Evolutionary conservation across 2,888 invertebrate species (phyloP), one percentile per base, ranked within the genome.

Genomic region (Drosophila recens): DNA sequence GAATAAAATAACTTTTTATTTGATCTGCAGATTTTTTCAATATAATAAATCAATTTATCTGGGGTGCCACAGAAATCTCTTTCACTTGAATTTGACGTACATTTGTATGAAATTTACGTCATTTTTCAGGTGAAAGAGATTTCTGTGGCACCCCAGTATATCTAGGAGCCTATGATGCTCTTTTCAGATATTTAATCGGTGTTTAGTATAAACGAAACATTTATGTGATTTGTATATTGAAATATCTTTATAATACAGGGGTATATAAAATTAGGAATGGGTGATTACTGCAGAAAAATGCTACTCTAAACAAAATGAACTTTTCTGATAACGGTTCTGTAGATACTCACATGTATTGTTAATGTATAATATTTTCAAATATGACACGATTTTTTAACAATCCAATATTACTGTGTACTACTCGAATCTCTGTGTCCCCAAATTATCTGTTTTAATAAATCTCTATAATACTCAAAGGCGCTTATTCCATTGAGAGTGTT

Each of bases 371-470:
- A 36, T 36, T 8, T 30, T 30, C 30, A 36, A 36, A 36, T 34
- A 34, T 34, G 11, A 11, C 11, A 34, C 3, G 34, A 11, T 4
- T 34, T 4, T 36, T 13, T 11, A 38, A n/a, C 36, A 38, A 38
- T 6, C 5, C 13, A n/a, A 38, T 38, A 38, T 38, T 38, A 38
- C n/a, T 38, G 3, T 38, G 36, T n/a, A n/a, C n/a, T n/a, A n/a
- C 5, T 38, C 13, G 13, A 23, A 3, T 3, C 34, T 33, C 17
- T 17, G 30, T 30, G 30, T 30, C 30, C 30, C 20, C 13, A 49
- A 49, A 49, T 49, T 49, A 49, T 20, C 8, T 34, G 49, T 49
- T 13, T 27, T 15, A 9, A 46, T 8, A 43, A 13, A n/a, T 30
- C 20, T 11, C 4, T 27, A 27, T 20, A 8, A 23, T n/a, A 27